Evolutionary conservation across 2,797 vertebrate species (phyloP).

Genomic region (Mallotus villosus): DNA sequence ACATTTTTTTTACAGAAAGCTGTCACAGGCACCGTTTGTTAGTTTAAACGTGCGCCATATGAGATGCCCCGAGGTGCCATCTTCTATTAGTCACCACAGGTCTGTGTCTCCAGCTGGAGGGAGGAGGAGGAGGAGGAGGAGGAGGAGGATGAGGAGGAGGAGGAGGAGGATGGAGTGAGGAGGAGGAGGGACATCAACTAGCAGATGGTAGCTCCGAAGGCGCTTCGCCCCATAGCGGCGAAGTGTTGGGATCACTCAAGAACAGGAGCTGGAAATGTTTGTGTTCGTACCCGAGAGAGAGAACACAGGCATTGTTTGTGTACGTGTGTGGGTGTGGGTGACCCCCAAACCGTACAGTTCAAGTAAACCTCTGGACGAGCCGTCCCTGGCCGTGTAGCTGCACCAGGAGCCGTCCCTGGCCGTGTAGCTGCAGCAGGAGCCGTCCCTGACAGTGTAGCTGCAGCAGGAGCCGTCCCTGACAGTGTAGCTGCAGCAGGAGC

Average conservation of each 20-base stretch:
- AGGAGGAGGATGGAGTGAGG: background rate
- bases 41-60: slow-evolving; percentile 20
- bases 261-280: background rate
- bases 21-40: slow-evolving; percentile 41
- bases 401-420: too few species aligned
- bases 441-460: too few species aligned
- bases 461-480: too few species aligned
- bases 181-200: background rate
- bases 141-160: background rate
- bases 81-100: slow-evolving; percentile 27
- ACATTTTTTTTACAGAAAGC: slow-evolving; percentile 28
- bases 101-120: background rate
- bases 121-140: background rate
- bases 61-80: slow-evolving; percentile 12
- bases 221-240: background rate
- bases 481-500: too few species aligned
- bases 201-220: background rate
- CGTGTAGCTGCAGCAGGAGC: too few species aligned
- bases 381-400: too few species aligned
- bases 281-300: slow-evolving; percentile 2
- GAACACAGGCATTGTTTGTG: background rate
- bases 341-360: too few species aligned
- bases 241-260: background rate
- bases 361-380: too few species aligned
- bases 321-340: background rate